Percentiles rank a stretch among this genome's conserved stretches.
These are phyloP conservation scores for Otolemur crassicaudatus DNA, from an alignment of 2,797 vertebrate genomes.

Conservation along the genomic window DNA sequence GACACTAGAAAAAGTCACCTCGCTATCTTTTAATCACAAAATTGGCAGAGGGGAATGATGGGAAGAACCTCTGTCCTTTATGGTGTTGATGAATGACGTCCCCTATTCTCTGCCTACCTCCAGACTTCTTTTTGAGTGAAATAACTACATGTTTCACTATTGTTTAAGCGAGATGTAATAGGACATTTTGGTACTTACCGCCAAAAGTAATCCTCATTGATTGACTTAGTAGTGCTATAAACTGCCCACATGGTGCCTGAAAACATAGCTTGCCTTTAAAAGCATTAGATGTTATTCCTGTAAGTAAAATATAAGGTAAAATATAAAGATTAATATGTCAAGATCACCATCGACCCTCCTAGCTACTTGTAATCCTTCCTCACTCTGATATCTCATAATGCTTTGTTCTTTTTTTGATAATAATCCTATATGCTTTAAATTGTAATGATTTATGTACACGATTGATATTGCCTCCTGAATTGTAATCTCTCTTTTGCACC, in stretches of 20 bases:
- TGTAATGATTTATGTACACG: neutral
- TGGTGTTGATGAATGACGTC: neutral
- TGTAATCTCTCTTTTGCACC: neutral
- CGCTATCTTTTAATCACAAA: neutral
- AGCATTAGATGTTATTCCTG: neutral
- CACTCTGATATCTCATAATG: neutral
- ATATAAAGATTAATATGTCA: neutral
- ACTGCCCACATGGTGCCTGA: neutral
- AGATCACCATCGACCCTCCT: neutral
- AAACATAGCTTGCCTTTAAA: neutral
- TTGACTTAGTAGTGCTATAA: neutral
- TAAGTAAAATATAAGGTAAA: neutral
- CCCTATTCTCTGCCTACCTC: neutral
- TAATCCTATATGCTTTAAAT: neutral
- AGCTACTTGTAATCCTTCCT: neutral
- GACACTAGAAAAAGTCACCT: neutral
- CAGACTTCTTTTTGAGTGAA: neutral
- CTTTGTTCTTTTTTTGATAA: neutral
- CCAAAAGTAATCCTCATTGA: neutral
- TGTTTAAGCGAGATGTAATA: neutral
- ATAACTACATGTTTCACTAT: neutral
- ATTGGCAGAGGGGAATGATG: neutral
- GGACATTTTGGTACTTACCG: neutral
- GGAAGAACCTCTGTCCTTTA: neutral
- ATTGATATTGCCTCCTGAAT: neutral